These are phyloP conservation scores for Lottia scabra DNA, from an alignment of 2,888 invertebrate genomes.

Conservation along the genomic window DNA sequence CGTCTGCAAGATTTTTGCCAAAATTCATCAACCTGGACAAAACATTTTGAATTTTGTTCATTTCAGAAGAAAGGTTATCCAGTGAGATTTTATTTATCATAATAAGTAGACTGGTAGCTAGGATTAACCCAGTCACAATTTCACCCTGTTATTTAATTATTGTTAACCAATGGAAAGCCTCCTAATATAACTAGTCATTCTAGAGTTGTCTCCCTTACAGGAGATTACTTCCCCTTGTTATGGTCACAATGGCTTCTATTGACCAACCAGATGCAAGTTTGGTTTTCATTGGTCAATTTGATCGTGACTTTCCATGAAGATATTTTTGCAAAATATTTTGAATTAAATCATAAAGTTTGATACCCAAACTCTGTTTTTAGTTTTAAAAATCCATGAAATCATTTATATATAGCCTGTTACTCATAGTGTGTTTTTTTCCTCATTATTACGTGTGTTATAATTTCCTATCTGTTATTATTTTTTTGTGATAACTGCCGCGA, in stretches of 20 bases:
- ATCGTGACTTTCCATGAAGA: too few relatives aligned
- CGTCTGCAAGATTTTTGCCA: background rate
- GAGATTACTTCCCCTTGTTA: background rate
- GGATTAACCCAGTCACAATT: background rate
- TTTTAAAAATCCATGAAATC: background rate
- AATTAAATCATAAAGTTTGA: too few relatives aligned
- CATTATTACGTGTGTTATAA: constrained; percentile 3
- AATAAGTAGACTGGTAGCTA: background rate
- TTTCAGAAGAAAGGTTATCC: background rate
- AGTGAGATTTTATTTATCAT: background rate
- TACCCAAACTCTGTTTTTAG: too few relatives aligned
- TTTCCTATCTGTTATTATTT: background rate
- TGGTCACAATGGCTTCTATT: background rate
- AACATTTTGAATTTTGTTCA: too few relatives aligned
- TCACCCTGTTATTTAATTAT: constrained; percentile 4
- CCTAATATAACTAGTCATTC: constrained; percentile 1
- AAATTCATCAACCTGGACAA: too few relatives aligned
- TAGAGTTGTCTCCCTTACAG: background rate
- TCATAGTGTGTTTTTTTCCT: constrained; percentile 6
- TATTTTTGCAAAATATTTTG: too few relatives aligned
- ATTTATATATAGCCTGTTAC: constrained; percentile 1
- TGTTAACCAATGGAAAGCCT: constrained; percentile 7
- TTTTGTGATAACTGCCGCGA: background rate
- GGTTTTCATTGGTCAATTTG: too few relatives aligned
- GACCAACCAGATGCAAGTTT: too few relatives aligned